A percentile compares a stretch with the other conserved stretches of the same genome.
phyloP scores from a whole-genome alignment of 2,797 vertebrate genomes.

The Astyanax mexicanus region DNA sequence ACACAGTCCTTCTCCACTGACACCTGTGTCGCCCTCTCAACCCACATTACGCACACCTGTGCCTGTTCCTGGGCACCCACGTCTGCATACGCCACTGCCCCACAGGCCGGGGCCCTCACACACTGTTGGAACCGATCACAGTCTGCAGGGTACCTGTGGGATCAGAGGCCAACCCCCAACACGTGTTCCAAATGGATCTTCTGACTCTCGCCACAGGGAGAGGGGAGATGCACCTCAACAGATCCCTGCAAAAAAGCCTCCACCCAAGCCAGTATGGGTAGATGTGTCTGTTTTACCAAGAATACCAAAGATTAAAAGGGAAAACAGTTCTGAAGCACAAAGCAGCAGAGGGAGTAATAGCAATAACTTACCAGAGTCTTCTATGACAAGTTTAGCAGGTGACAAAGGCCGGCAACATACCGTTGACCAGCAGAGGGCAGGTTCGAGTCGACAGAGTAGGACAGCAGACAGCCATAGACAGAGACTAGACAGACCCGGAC shows the following conservation, averaged over 20 bases:
- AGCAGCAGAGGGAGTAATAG: constrained; percentile 41
- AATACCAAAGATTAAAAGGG: constrained; percentile 94
- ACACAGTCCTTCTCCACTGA: constrained; percentile 54
- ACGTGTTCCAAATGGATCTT: constrained; percentile 23
- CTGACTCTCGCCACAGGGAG: constrained; percentile 40
- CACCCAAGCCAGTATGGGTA: constrained; percentile 80
- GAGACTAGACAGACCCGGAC: constrained; percentile 11
- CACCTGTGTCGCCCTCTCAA: constrained; percentile 38
- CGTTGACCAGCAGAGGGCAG: constrained; percentile 66
- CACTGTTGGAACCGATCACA: constrained; percentile 47
- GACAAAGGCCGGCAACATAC: constrained; percentile 77
- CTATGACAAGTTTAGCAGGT: constrained; percentile 86
- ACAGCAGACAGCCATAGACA: constrained; percentile 69
- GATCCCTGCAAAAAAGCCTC: constrained; percentile 61
- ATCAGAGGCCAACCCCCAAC: constrained; percentile 22
- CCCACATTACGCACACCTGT: constrained; percentile 27
- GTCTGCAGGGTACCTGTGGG: constrained; percentile 47
- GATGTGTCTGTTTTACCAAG: constrained; percentile 90
- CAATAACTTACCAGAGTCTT: constrained; percentile 77
- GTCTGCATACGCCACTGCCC: not conserved
- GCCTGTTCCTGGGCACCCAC: constrained; percentile 18
- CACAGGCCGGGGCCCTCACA: constrained; percentile 7
- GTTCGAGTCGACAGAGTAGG: constrained; percentile 61
- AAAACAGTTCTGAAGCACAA: constrained; percentile 58
- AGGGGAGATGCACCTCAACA: constrained; percentile 33